Percentiles rank a stretch among this genome's conserved stretches.
Conservation (phyloP, 2,888 invertebrate species). For the Drosophila picticornis region DNA sequence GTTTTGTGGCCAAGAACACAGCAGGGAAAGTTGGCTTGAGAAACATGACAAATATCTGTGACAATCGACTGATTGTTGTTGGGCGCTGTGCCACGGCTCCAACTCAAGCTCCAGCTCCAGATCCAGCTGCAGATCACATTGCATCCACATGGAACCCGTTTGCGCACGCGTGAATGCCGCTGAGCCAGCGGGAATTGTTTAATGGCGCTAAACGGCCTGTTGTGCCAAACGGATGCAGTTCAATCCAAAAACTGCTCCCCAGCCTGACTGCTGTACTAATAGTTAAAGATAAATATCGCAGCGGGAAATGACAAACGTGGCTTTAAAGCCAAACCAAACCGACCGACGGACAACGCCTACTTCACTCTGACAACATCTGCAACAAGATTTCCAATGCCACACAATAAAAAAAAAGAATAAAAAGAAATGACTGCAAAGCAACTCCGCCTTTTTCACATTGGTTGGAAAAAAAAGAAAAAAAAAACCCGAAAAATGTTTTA, state of each 20-base stretch:
- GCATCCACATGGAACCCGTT: conserved; percentile 56
- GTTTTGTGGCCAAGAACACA: conserved; percentile 59
- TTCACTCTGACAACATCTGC: conserved; percentile 27
- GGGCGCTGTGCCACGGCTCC: conserved; percentile 28
- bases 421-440: conserved; percentile 41
- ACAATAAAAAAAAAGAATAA: conserved; percentile 10
- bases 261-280: conserved; percentile 69
- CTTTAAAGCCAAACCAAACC: conserved; percentile 29
- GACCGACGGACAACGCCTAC: conserved; percentile 59
- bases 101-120: neutral
- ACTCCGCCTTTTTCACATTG: conserved; percentile 77
- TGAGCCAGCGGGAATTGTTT: conserved; percentile 80
- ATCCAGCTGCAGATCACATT: conserved; percentile 11
- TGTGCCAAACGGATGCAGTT: conserved; percentile 62
- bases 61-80: conserved; percentile 81
- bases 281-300: conserved; percentile 75
- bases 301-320: conserved; percentile 46
- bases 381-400: conserved; percentile 23
- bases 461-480: conserved; percentile 25
- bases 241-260: conserved; percentile 32
- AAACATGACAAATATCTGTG: conserved; percentile 81
- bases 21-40: conserved; percentile 73
- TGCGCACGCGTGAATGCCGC: conserved; percentile 81
- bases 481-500: conserved; percentile 24
- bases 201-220: conserved; percentile 79